Conservation (phyloP, 2,797 vertebrate species). For the Parauchenoglanis punctatus region DNA sequence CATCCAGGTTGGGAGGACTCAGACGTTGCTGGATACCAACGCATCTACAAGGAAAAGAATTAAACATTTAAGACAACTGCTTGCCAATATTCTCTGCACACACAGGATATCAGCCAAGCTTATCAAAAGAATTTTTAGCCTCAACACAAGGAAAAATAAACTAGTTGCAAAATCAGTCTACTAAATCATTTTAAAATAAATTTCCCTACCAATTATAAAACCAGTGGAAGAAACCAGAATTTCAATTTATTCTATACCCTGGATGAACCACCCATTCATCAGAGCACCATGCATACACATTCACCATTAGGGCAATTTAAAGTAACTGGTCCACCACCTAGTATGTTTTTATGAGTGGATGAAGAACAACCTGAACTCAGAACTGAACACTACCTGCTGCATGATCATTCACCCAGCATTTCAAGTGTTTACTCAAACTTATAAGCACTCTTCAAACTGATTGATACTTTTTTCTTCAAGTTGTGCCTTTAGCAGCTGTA, state of each 20-base stretch:
- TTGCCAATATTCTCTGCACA: neutral
- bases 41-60: slow-evolving; percentile 84
- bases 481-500: neutral
- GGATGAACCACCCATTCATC: too few species aligned
- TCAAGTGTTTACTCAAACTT: neutral
- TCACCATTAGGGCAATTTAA: neutral
- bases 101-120: neutral
- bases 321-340: neutral
- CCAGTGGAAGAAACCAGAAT: neutral
- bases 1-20: slow-evolving; percentile 96
- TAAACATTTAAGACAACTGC: neutral
- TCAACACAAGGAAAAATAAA: neutral
- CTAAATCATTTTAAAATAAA: neutral
- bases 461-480: neutral
- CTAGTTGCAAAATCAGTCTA: neutral
- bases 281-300: too few species aligned
- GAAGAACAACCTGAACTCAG: neutral
- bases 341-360: neutral
- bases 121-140: neutral
- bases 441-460: neutral
- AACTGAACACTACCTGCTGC: neutral
- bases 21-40: slow-evolving; percentile 94
- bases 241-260: neutral
- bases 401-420: neutral
- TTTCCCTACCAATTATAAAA: neutral